These are phyloP conservation scores for Polypterus bichir DNA, from an alignment of 2,113 vertebrate genomes.

Conservation along the genomic window DNA sequence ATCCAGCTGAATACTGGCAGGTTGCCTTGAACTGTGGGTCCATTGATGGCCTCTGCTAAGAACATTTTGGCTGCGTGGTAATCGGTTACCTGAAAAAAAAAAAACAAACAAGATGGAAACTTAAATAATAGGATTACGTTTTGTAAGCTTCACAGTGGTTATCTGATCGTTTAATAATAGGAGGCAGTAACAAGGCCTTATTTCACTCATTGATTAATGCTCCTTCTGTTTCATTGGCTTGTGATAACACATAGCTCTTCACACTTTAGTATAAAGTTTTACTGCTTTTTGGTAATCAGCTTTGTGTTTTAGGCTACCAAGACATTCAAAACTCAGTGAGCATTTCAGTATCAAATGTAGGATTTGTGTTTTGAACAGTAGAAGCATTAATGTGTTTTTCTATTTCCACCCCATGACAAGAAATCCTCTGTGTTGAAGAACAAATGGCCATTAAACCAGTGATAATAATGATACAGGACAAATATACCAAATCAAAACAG, in stretches of 20 bases:
- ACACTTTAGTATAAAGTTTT: not conserved
- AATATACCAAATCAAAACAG: too few species aligned
- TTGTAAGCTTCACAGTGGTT: not conserved
- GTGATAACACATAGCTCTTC: not conserved
- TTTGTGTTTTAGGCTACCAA: too few species aligned
- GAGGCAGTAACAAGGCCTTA: too few species aligned
- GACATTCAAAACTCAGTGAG: too few species aligned
- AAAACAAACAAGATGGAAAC: not conserved
- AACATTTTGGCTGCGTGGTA: conserved; percentile 54
- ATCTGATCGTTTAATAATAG: not conserved
- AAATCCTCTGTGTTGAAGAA: too few species aligned
- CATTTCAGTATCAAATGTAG: too few species aligned
- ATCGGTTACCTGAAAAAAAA: conserved; percentile 62
- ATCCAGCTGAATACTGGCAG: conserved; percentile 69
- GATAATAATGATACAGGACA: too few species aligned
- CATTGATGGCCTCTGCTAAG: conserved; percentile 60
- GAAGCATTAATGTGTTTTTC: too few species aligned
- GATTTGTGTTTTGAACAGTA: too few species aligned
- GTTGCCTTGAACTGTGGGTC: conserved; percentile 63
- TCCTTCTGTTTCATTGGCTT: not conserved
- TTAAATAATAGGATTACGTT: not conserved
- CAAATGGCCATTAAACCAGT: too few species aligned
- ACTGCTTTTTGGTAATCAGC: not conserved
- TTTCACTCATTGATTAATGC: not conserved
- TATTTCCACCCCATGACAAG: too few species aligned